A percentile compares a stretch with the other conserved stretches of the same genome.
Conservation (phyloP, 2,113 vertebrate species). For the Porphyrio hochstetteri region DNA sequence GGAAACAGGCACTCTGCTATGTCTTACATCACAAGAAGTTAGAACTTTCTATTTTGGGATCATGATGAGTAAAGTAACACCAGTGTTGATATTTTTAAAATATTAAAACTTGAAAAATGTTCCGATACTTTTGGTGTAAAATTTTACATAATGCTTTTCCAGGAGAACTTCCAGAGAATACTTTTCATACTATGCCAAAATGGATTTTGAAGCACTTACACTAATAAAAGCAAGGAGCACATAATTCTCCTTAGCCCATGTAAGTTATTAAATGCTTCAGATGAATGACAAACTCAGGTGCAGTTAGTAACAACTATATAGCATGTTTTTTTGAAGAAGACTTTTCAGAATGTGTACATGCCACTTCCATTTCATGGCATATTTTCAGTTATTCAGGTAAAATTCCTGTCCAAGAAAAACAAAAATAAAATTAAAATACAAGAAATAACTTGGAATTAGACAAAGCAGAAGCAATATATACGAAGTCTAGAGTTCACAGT, state of each 20-base stretch:
- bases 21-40: not conserved
- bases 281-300: not conserved
- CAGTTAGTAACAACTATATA: not conserved
- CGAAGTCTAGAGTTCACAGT: rapidly evolving
- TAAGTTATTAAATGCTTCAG: not conserved
- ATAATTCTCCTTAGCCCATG: not conserved
- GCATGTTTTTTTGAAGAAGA: not conserved
- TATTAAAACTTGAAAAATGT: not conserved
- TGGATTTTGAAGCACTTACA: not conserved
- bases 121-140: not conserved
- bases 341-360: not conserved
- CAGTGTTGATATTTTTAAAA: not conserved
- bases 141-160: not conserved
- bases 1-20: not conserved
- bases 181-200: not conserved
- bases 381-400: not conserved
- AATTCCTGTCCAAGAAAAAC: not conserved
- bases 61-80: not conserved
- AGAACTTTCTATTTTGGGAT: not conserved
- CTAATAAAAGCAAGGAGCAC: not conserved
- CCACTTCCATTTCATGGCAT: not conserved
- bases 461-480: not conserved
- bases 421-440: not conserved
- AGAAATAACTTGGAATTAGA: not conserved
- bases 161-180: not conserved